Conservation (phyloP, 2,888 invertebrate genomes). For the Allygus modestus region DNA sequence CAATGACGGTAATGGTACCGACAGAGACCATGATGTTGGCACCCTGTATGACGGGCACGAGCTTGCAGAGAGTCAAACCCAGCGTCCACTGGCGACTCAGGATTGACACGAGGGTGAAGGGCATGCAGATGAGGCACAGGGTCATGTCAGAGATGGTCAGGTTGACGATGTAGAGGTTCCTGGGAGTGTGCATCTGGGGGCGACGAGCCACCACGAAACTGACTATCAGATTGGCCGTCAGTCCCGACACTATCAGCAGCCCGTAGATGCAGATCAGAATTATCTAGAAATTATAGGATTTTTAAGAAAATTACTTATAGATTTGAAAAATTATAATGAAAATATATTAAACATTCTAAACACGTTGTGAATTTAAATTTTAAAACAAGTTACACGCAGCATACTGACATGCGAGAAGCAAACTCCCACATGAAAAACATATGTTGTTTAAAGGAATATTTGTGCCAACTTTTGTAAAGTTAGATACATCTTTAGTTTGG, state of each 20-base stretch:
- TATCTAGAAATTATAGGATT: no score
- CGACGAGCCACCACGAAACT: conserved; percentile 73
- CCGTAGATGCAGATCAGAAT: conserved; percentile 72
- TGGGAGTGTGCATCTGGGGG: conserved; percentile 72
- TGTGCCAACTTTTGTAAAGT: no score
- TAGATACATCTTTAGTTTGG: no score
- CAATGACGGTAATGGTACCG: conserved; percentile 79
- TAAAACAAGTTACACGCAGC: no score
- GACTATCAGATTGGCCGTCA: conserved; percentile 73
- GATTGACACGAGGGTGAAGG: conserved; percentile 78
- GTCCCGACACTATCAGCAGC: conserved; percentile 72
- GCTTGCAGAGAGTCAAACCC: conserved; percentile 78
- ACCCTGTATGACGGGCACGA: conserved; percentile 78
- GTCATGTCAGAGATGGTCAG: conserved; percentile 78
- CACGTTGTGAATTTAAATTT: no score
- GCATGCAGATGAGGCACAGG: conserved; percentile 79
- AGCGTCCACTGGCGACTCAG: conserved; percentile 76
- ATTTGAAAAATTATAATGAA: no score
- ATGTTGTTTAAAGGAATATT: no score
- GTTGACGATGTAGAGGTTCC: conserved; percentile 79
- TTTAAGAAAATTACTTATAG: no score
- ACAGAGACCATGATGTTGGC: conserved; percentile 80
- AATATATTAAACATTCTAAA: no score
- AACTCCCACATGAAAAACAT: no score
- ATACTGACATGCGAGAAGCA: no score